A percentile compares a stretch with the other conserved stretches of the same genome.
Evolutionary conservation across 2,113 vertebrate genomes (phyloP).

Genomic region (Triplophysa siluroides): DNA sequence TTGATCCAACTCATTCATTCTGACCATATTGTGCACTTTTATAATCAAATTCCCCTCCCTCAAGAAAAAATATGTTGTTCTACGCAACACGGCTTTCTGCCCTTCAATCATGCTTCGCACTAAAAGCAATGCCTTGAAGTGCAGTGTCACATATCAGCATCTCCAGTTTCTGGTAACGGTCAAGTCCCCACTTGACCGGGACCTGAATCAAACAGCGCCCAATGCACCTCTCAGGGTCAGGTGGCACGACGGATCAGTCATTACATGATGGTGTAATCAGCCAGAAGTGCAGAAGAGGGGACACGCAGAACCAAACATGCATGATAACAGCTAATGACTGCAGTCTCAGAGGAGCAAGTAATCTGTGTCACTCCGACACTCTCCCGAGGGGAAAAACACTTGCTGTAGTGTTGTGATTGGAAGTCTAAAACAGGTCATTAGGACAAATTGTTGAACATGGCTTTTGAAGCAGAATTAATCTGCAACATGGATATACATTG

Average conservation of each 20-base stretch:
- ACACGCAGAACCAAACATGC: slow-evolving; percentile 6
- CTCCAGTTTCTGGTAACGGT: neutral
- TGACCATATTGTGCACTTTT: slow-evolving; percentile 19
- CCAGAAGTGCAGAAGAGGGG: slow-evolving; percentile 3
- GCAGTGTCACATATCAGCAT: neutral
- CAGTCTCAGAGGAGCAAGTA: slow-evolving; percentile 13
- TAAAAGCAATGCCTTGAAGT: neutral
- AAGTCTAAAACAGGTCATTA: slow-evolving; percentile 34
- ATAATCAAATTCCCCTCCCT: slow-evolving; percentile 14
- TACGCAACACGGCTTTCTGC: neutral
- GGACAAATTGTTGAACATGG: slow-evolving; percentile 21
- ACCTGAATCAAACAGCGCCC: slow-evolving; percentile 1
- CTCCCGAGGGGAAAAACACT: slow-evolving; percentile 31
- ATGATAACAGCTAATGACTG: slow-evolving; percentile 21
- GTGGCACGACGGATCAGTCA: neutral
- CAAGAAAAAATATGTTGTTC: neutral
- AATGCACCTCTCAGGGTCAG: neutral
- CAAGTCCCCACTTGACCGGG: slow-evolving; percentile 12
- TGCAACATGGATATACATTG: slow-evolving; percentile 11
- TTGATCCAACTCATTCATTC: slow-evolving; percentile 16
- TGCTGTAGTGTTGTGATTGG: slow-evolving; percentile 27
- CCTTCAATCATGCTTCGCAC: slow-evolving; percentile 16
- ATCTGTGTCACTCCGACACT: slow-evolving; percentile 17
- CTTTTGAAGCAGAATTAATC: slow-evolving; percentile 39
- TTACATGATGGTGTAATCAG: slow-evolving; percentile 28